Base-by-base conservation (phyloP, 2,797 vertebrate genomes). In the Lithobates sylvaticus region DNA sequence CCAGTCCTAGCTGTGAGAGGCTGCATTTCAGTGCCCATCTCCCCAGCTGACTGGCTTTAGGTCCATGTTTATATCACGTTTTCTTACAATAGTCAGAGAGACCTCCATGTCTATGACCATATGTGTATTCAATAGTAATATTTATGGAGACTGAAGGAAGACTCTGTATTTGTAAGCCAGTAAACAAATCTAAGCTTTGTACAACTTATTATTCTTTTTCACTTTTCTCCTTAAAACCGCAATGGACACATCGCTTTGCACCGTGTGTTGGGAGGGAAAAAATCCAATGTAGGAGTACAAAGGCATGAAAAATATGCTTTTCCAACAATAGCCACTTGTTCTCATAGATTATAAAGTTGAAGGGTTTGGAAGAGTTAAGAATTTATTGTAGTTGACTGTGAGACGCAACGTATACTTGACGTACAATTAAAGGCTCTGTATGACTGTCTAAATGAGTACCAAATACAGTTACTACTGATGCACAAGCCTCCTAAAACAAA, bases 241-340 rank as follows among this genome's bases (percentile, higher is more conserved):
- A 18, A n/a, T 61, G 2, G 1, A n/a, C n/a, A 39, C 8, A 39
- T 39, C 8, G 21, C 21, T 21, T 21, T 61, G 50, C 16, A 50
- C 3, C 1, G 47, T 10, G 15, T 16, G 4, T 23, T 61, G 54
- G 21, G 54, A 23, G 6, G 6, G 54, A 23, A 42, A 32, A 85
- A 50, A 80, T 74, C 34, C 47, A 10, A 27, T 81, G 70, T 88
- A 69, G 86, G 84, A 88, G 69, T 65, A 32, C 3, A 21, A 47
- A 71, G 39, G 42, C 32, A 79, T 70, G 50, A 85, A 44, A 76
- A 67, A 78, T 81, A 78, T 79, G 77, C 26, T 68, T 87, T 78
- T 77, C 81, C 6, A 50, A 69, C 77, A 64, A 12, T 47, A 44
- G 6, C 47, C 50, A 42, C 72, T 88, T 88, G 65, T 86, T 79